Conservation (phyloP, 2,113 vertebrate species). For the Stomatorhinus ivindoensis region DNA sequence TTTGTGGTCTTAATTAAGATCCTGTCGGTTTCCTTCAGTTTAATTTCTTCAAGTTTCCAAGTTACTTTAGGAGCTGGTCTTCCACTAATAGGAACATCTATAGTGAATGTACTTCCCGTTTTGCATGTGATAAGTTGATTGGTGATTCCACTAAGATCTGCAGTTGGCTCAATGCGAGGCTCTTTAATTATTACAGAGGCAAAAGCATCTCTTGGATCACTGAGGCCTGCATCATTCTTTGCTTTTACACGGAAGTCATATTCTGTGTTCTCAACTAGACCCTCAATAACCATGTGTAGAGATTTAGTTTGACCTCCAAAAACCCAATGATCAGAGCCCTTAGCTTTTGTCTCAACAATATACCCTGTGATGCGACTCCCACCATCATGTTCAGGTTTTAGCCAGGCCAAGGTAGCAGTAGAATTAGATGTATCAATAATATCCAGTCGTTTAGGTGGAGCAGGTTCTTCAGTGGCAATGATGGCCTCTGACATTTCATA, state of each 20-base stretch:
- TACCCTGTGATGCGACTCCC: conserved; percentile 86
- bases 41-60: conserved; percentile 98
- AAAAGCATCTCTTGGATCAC: conserved; percentile 86
- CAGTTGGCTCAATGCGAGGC: conserved; percentile 91
- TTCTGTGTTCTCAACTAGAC: conserved; percentile 82
- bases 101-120: conserved; percentile 75
- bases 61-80: conserved; percentile 86
- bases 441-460: conserved; percentile 84
- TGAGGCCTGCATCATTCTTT: conserved; percentile 86
- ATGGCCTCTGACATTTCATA: conserved; percentile 84
- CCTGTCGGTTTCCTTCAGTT: conserved; percentile 92
- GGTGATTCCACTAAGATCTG: conserved; percentile 90
- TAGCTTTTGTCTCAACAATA: conserved; percentile 79
- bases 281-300: conserved; percentile 78
- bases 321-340: conserved; percentile 78
- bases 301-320: conserved; percentile 79
- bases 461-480: conserved; percentile 86
- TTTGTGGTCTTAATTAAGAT: conserved; percentile 78
- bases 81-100: conserved; percentile 92
- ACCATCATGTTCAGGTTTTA: conserved; percentile 94
- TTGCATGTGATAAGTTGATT: conserved; percentile 94
- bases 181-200: conserved; percentile 91
- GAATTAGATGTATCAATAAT: conserved; percentile 88
- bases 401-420: conserved; percentile 83
- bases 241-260: conserved; percentile 95